These are phyloP conservation scores for Nothobranchius kuhntae DNA, from an alignment of 2,113 vertebrate species.

Conservation along the genomic window DNA sequence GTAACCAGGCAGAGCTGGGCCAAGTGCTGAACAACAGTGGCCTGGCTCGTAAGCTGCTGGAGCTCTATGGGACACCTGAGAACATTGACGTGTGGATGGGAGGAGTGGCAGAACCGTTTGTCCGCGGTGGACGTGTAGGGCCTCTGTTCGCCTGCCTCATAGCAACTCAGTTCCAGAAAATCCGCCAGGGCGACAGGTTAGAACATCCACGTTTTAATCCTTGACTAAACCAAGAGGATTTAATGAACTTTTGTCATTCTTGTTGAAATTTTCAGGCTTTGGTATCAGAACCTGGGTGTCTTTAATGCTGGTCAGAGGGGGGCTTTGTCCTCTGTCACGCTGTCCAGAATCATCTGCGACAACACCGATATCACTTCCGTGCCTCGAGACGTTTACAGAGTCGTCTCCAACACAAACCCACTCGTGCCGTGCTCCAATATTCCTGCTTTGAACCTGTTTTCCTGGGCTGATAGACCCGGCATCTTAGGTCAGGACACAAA, in stretches of 20 bases:
- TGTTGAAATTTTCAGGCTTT: conserved; percentile 63
- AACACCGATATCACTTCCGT: conserved; percentile 73
- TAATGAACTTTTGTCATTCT: background rate
- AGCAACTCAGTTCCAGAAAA: conserved; percentile 71
- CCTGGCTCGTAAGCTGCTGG: conserved; percentile 67
- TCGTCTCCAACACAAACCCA: background rate
- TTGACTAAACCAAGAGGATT: background rate
- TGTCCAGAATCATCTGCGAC: conserved; percentile 79
- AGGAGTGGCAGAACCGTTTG: conserved; percentile 80
- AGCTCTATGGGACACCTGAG: conserved; percentile 70
- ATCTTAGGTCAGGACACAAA: conserved; percentile 15
- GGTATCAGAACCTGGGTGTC: conserved; percentile 71
- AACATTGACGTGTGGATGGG: conserved; percentile 82
- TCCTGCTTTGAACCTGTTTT: conserved; percentile 42
- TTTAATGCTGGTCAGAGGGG: conserved; percentile 63
- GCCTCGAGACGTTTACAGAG: conserved; percentile 48
- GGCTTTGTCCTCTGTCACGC: conserved; percentile 30
- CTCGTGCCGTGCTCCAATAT: conserved; percentile 39
- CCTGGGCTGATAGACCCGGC: conserved; percentile 64
- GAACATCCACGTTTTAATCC: background rate
- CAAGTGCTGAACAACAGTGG: conserved; percentile 60
- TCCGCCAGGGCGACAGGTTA: conserved; percentile 79
- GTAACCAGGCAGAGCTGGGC: conserved; percentile 59
- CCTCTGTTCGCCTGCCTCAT: conserved; percentile 81
- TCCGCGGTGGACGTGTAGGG: conserved; percentile 80